Evolutionary conservation across 2,113 vertebrate species (phyloP).

Genomic region (Cephalopterus ornatus): DNA sequence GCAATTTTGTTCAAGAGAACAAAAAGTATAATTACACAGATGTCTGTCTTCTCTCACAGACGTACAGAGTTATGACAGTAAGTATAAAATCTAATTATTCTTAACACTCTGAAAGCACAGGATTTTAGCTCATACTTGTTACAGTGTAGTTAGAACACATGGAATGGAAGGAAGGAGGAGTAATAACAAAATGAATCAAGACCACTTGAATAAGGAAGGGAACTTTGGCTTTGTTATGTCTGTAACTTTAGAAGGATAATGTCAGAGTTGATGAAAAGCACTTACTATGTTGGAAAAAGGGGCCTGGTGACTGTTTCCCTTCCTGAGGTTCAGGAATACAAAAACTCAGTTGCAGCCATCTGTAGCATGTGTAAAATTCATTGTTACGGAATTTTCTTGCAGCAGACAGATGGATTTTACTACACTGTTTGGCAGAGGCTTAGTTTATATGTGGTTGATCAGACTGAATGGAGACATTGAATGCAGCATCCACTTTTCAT

Average conservation of each 20-base stretch:
- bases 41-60: conserved; percentile 17
- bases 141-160: background rate
- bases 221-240: background rate
- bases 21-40: conserved; percentile 33
- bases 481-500: background rate
- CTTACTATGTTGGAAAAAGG: background rate
- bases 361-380: background rate
- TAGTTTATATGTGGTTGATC: background rate
- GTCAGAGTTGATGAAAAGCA: background rate
- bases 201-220: background rate
- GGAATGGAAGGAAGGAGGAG: background rate
- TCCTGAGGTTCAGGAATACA: background rate
- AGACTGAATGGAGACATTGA: background rate
- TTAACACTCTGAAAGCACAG: background rate
- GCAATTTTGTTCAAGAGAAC: background rate
- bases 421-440: background rate
- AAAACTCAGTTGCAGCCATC: background rate
- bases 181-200: background rate
- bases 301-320: background rate
- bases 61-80: background rate
- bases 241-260: background rate
- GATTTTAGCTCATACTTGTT: background rate
- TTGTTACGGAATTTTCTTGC: background rate
- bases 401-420: background rate
- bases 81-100: background rate